Evolutionary conservation across 1,140 invertebrate species (phyloP), one percentile per base, ranked within the genome.

Genomic region (Psix sp.): DNA sequence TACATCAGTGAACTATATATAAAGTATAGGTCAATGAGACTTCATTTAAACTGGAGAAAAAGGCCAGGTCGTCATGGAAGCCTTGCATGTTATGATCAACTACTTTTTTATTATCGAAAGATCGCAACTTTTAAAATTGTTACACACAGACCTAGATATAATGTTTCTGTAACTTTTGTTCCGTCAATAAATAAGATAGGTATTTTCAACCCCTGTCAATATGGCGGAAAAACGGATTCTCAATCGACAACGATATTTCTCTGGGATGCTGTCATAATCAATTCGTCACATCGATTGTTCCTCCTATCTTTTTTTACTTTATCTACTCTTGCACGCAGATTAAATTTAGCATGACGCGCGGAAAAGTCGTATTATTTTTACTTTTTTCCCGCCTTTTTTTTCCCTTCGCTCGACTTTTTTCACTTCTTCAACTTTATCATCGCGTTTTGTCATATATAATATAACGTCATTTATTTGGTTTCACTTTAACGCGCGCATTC

Each of bases 61-160:
- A 80, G 79, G 79, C 81, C 79, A 49, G 26, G 82, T 84, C 68
- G 77, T 76, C 81, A 83, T 84, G 82, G 82, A 62, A 84, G 83
- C 82, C n/a, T n/a, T n/a, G n/a, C n/a, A n/a, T n/a, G n/a, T n/a
- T n/a, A n/a, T n/a, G n/a, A n/a, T n/a, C n/a, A n/a, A n/a, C n/a
- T n/a, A n/a, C 26, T n/a, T 82, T 82, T 82, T 81, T 79, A 80
- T 77, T 79, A 65, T 54, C 76, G 78, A 74, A 80, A 76, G 80
- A 82, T 80, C 52, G 78, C n/a, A 62, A 72, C 75, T 81, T 78
- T 77, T 78, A 84, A 83, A 84, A 83, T 84, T 81, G 81, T 84
- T 84, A 83, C 81, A 83, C 81, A 82, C 75, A 82, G 80, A n/a
- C n/a, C n/a, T n/a, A n/a, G n/a, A n/a, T n/a, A n/a, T n/a, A n/a